phyloP scores from a whole-genome alignment of 2,797 vertebrate genomes.

The Acanthopagrus latus region DNA sequence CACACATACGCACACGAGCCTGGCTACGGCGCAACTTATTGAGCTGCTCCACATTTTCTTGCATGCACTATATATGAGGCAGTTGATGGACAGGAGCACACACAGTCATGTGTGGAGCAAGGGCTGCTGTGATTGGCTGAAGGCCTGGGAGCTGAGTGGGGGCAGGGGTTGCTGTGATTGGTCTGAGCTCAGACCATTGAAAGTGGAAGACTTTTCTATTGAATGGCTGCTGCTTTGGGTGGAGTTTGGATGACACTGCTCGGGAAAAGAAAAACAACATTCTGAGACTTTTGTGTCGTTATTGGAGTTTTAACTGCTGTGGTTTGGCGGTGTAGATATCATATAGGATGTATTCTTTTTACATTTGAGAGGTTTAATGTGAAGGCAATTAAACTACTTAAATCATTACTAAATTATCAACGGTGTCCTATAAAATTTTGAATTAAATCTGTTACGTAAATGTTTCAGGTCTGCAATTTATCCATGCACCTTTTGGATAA shows the following conservation, averaged over 20 bases:
- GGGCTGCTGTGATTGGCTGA: constrained; percentile 86
- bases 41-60: constrained; percentile 90
- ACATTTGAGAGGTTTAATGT: not conserved
- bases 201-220: constrained; percentile 86
- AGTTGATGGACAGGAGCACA: constrained; percentile 93
- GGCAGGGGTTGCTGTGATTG: constrained; percentile 84
- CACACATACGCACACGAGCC: constrained; percentile 36
- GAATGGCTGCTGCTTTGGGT: constrained; percentile 85
- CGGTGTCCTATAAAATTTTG: not conserved
- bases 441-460: not conserved
- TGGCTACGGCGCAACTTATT: constrained; percentile 85
- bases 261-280: constrained; percentile 66
- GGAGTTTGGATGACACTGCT: constrained; percentile 81
- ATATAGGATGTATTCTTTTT: not conserved
- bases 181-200: constrained; percentile 86
- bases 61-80: constrained; percentile 96
- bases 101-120: constrained; percentile 88
- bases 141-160: constrained; percentile 74
- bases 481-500: not conserved
- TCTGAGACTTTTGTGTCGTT: constrained; percentile 51
- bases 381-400: not conserved
- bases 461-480: not conserved
- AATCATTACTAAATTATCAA: not conserved
- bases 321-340: constrained; percentile 2
- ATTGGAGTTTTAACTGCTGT: constrained; percentile 42